Evolutionary conservation across 2,797 vertebrate species (phyloP).

Genomic region (Xenentodon cancila): DNA sequence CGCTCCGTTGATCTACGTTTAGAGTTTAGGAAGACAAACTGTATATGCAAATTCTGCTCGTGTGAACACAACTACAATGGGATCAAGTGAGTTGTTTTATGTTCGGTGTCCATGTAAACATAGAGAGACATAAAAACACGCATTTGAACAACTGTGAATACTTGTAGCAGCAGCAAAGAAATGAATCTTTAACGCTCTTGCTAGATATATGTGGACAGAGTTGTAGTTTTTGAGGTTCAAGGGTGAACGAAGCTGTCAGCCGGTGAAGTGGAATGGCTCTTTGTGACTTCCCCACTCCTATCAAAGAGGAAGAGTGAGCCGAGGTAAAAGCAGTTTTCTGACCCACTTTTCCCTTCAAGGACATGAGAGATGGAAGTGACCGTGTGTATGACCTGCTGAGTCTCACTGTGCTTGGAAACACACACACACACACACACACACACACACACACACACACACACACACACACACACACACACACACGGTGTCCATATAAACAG

Average conservation of each 20-base stretch:
- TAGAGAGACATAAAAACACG: too few relatives aligned
- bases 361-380: conserved; percentile 56
- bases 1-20: too few relatives aligned
- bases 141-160: conserved; percentile 2
- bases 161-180: conserved; percentile 1
- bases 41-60: too few relatives aligned
- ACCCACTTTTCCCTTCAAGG: conserved; percentile 62
- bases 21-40: too few relatives aligned
- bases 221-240: conserved; percentile 16
- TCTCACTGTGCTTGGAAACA: conserved; percentile 21
- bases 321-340: conserved; percentile 56
- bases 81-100: too few relatives aligned
- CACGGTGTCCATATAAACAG: neutral
- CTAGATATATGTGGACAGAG: conserved; percentile 18
- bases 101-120: too few relatives aligned
- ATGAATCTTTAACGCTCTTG: conserved; percentile 16
- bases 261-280: conserved; percentile 49
- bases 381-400: conserved; percentile 35
- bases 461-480: neutral
- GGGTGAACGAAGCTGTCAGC: conserved; percentile 44
- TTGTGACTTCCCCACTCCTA: conserved; percentile 45
- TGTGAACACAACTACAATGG: too few relatives aligned
- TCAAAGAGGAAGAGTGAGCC: conserved; percentile 45
- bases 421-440: conserved; percentile 5
- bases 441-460: neutral